Evolutionary conservation across 2,113 vertebrate species (phyloP).

Genomic region (Scomber japonicus): DNA sequence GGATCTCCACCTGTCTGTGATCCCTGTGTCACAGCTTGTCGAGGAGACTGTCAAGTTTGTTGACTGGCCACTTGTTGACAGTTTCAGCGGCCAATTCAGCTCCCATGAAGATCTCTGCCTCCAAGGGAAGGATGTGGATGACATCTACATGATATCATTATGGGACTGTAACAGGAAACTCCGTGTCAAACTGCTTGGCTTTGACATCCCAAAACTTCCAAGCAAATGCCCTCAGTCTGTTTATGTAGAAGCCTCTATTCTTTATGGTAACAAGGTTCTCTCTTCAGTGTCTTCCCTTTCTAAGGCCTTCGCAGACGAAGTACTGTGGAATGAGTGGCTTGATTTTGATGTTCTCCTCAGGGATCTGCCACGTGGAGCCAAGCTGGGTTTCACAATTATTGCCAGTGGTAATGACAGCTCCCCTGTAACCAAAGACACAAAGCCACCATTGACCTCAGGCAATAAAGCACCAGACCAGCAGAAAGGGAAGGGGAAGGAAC

Average conservation of each 20-base stretch:
- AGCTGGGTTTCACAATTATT: conserved; percentile 83
- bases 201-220: conserved; percentile 82
- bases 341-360: conserved; percentile 83
- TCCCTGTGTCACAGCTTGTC: conserved; percentile 61
- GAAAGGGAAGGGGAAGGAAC: conserved; percentile 76
- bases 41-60: conserved; percentile 70
- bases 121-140: conserved; percentile 78
- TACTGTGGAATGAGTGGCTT: conserved; percentile 87
- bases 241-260: conserved; percentile 80
- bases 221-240: conserved; percentile 72
- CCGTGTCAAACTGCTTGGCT: conserved; percentile 85
- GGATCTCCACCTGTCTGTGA: conserved; percentile 80
- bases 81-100: conserved; percentile 80
- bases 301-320: conserved; percentile 81
- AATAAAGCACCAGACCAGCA: conserved; percentile 61
- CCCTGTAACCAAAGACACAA: conserved; percentile 53
- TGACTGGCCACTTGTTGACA: conserved; percentile 83
- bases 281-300: conserved; percentile 75
- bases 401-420: conserved; percentile 49
- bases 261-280: conserved; percentile 82
- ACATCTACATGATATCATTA: conserved; percentile 85
- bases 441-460: conserved; percentile 4
- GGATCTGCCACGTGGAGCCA: conserved; percentile 83
- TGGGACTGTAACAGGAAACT: conserved; percentile 85
- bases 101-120: conserved; percentile 84